Base-by-base conservation (phyloP, 2,888 invertebrate genomes). In the Xestia rhomboidea region DNA sequence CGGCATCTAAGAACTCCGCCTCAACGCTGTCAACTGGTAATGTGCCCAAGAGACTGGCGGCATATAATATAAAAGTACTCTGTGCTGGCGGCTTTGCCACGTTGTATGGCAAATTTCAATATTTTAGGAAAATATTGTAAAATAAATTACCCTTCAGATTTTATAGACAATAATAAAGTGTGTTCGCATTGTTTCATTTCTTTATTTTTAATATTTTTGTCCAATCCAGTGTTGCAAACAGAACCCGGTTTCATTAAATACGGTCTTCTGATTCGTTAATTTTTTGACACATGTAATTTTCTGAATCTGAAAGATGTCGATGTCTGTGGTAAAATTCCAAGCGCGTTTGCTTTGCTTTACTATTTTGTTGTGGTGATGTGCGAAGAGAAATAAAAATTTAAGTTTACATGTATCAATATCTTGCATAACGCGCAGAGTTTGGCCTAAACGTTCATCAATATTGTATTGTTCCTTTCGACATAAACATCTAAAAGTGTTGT, bases 281-380 rank as follows among this genome's bases (percentile, higher is more conserved):
- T 27, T 34, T 82, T 79, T 79, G 78, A 79, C 78, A 77, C 13
- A 24, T 79, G 49, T 18, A 57, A 46, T 54, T 49, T 69, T 72
- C 10, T 72, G 67, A 67, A 57, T 72, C 10, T 72, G 67, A 67
- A 57, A 73, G 38, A 75, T 81, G 34, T 34, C 34, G 38, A 75
- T 81, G 75, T 87, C 87, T 88, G 69, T 88, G 87, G 81, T 80
- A 68, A 67, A 81, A 77, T 81, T 87, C 81, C 88, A 82, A 88
- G 78, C 83, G 81, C 81, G 77, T 80, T 83, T 82, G 81, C 83
- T 86, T 74, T 77, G 80, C 72, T 77, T 84, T 81, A 77, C 60
- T 87, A 86, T 83, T 85, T 86, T 83, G 86, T 88, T 87, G 80
- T 87, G 86, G 77, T 88, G 87, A 85, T 85, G 72, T 77, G 77